Conservation (phyloP, 1,140 invertebrate species). For the Pteromalus puparum region DNA sequence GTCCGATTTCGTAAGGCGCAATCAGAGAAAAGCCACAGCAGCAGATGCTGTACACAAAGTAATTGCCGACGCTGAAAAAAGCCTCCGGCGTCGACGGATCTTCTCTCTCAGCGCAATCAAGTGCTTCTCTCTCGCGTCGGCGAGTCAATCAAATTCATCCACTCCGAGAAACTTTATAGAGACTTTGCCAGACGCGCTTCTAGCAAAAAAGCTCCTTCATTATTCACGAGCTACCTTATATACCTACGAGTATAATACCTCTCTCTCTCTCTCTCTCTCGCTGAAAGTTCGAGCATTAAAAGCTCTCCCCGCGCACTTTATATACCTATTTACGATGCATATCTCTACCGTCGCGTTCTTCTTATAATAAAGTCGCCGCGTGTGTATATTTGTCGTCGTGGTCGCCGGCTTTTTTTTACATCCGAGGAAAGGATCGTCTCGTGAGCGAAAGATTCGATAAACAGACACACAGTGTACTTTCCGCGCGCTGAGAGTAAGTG, state of each 20-base stretch:
- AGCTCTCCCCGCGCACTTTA: not conserved
- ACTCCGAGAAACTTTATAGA: conserved; percentile 8
- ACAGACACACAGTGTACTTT: too few relatives aligned
- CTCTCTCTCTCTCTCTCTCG: too few relatives aligned
- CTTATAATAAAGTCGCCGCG: not conserved
- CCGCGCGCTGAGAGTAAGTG: too few relatives aligned
- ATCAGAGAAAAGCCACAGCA: not conserved
- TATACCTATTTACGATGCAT: not conserved
- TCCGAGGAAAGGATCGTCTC: too few relatives aligned
- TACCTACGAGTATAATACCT: too few relatives aligned
- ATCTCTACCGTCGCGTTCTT: not conserved
- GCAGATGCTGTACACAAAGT: too few relatives aligned
- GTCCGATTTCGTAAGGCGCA: too few relatives aligned
- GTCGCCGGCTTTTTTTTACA: too few relatives aligned
- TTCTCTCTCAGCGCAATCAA: not conserved
- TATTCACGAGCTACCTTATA: conserved; percentile 4
- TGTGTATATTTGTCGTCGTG: not conserved
- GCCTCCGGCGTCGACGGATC: too few relatives aligned
- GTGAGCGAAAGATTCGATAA: not conserved
- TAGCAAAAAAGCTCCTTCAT: conserved; percentile 4
- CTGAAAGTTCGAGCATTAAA: not conserved
- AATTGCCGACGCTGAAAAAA: not conserved
- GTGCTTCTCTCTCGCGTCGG: conserved; percentile 45
- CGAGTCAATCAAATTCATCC: conserved; percentile 25
- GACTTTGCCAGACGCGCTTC: conserved; percentile 1